phyloP scores from a whole-genome alignment of 2,113 vertebrate genomes.

The Myrmecophaga tridactyla region DNA sequence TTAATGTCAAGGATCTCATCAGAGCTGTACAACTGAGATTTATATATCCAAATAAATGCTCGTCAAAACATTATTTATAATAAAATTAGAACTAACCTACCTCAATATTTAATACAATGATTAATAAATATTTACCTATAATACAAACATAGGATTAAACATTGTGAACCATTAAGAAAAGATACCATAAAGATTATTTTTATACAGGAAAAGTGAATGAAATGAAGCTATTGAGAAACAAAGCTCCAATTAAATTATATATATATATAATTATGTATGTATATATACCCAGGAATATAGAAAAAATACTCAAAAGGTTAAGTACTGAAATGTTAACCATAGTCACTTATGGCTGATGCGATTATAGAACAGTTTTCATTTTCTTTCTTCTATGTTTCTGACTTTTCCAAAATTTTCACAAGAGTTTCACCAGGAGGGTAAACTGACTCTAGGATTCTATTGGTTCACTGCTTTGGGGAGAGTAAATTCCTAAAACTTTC shows the following conservation, averaged over 20 bases:
- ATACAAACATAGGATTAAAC: background rate
- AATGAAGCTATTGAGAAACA: background rate
- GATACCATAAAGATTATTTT: background rate
- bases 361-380: background rate
- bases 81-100: background rate
- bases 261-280: background rate
- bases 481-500: background rate
- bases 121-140: background rate
- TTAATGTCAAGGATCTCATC: conserved; percentile 6
- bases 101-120: conserved; percentile 14
- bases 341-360: background rate
- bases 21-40: conserved; percentile 20
- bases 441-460: background rate
- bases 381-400: background rate
- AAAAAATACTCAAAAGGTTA: background rate
- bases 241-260: background rate
- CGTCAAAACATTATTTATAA: background rate
- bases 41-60: background rate
- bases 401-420: background rate
- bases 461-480: background rate
- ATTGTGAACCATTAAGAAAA: background rate
- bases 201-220: background rate
- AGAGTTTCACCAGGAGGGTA: background rate
- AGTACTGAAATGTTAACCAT: background rate
- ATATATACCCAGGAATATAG: background rate